Conservation (phyloP, 2,888 invertebrate genomes). For the Mongoloraphidia duomilia region DNA sequence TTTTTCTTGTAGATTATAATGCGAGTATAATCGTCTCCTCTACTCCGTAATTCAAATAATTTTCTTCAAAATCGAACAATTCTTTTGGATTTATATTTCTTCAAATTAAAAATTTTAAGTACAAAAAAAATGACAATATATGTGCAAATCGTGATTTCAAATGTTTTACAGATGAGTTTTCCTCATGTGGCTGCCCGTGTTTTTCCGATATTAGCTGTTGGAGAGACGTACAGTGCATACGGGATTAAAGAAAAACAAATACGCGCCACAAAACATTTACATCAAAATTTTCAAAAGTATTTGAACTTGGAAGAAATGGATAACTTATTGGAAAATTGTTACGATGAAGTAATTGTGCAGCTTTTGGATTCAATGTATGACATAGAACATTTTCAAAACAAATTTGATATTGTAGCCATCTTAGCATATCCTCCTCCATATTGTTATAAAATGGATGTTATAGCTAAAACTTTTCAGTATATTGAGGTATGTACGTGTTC, state of each 20-base stretch:
- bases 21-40: too few species aligned
- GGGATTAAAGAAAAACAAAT: conserved; percentile 20
- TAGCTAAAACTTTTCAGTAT: conserved; percentile 30
- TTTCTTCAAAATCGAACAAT: too few species aligned
- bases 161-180: conserved; percentile 16
- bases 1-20: too few species aligned
- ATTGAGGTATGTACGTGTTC: conserved; percentile 29
- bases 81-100: too few species aligned
- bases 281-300: conserved; percentile 21
- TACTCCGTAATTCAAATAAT: too few species aligned
- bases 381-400: conserved; percentile 21
- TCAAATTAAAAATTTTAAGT: too few species aligned
- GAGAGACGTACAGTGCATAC: conserved; percentile 18
- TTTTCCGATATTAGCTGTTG: conserved; percentile 16
- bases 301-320: conserved; percentile 17
- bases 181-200: conserved; percentile 11
- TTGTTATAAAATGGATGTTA: conserved; percentile 28
- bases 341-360: conserved; percentile 22
- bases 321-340: neutral
- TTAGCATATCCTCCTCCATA: conserved; percentile 27
- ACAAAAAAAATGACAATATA: too few species aligned
- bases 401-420: conserved; percentile 23
- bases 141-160: neutral
- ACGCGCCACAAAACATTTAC: conserved; percentile 17
- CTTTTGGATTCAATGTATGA: conserved; percentile 25